Evolutionary conservation across 2,113 vertebrate species (phyloP).

Genomic region (Cochlearius cochlearius): DNA sequence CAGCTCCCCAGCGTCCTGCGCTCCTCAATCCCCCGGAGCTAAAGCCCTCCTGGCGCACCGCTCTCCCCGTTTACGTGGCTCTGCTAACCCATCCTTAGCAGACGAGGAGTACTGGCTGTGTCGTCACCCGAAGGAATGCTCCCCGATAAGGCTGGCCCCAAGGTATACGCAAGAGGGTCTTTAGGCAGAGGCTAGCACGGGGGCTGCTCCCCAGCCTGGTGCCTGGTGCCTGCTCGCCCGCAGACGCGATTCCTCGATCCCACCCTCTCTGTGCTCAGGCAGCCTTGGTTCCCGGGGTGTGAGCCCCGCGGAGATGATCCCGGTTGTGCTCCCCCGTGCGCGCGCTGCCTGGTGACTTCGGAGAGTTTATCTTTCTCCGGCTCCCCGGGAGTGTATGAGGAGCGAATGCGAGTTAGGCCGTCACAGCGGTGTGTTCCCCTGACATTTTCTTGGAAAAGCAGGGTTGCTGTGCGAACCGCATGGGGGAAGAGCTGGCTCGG

Average conservation of each 20-base stretch:
- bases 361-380: neutral
- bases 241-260: neutral
- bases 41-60: neutral
- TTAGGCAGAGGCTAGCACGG: neutral
- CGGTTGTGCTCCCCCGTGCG: neutral
- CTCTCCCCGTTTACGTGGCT: neutral
- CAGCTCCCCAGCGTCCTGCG: neutral
- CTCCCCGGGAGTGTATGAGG: neutral
- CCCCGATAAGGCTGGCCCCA: neutral
- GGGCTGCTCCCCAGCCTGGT: neutral
- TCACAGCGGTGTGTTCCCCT: neutral
- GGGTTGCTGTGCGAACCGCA: neutral
- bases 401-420: neutral
- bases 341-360: neutral
- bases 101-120: neutral
- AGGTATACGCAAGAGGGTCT: neutral
- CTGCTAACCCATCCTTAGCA: neutral
- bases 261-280: neutral
- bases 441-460: conserved; percentile 29
- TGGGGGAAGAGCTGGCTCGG: conserved; percentile 29
- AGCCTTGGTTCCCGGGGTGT: neutral
- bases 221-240: rapidly evolving
- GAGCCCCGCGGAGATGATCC: neutral
- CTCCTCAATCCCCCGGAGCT: neutral
- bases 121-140: neutral